A percentile compares a stretch with the other conserved stretches of the same genome.
Evolutionary conservation across 1,140 invertebrate species (phyloP).

Genomic region (Cyphomyrmex costatus): DNA sequence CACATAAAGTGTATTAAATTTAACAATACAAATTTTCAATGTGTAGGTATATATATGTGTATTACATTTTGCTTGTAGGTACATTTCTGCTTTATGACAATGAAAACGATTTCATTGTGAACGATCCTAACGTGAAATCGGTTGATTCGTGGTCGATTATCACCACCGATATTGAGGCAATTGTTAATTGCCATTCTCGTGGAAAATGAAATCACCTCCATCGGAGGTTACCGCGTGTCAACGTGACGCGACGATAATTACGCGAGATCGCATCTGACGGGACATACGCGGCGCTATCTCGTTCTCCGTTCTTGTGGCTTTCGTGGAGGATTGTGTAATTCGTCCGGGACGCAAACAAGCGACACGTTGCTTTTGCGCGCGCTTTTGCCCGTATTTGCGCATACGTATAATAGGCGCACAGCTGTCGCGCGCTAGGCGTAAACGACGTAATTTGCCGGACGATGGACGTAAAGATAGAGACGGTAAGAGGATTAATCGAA

Average conservation of each 20-base stretch:
- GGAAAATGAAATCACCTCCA: conserved; percentile 67
- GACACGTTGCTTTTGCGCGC: neutral
- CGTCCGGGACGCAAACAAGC: conserved; percentile 52
- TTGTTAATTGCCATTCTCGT: conserved; percentile 65
- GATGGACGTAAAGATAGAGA: conserved; percentile 17
- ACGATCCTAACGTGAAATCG: conserved; percentile 28
- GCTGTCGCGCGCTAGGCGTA: conserved; percentile 34
- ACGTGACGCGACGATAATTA: conserved; percentile 61
- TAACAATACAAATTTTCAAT: neutral
- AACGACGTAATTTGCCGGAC: conserved; percentile 32
- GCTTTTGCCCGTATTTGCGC: conserved; percentile 32
- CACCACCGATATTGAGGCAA: neutral
- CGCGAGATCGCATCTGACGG: conserved; percentile 58
- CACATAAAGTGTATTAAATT: too few species aligned
- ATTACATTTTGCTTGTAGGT: neutral
- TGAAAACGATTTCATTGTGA: neutral
- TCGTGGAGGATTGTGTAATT: conserved; percentile 40
- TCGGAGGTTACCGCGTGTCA: conserved; percentile 33
- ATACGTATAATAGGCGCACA: conserved; percentile 20
- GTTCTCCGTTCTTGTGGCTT: conserved; percentile 46
- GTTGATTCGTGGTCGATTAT: conserved; percentile 47
- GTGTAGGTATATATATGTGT: neutral
- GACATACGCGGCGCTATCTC: conserved; percentile 32
- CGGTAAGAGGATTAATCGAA: conserved; percentile 69
- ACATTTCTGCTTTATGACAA: neutral